Base-by-base conservation (phyloP, 2,888 invertebrate species). In the Lepetodrilus schrolli region DNA sequence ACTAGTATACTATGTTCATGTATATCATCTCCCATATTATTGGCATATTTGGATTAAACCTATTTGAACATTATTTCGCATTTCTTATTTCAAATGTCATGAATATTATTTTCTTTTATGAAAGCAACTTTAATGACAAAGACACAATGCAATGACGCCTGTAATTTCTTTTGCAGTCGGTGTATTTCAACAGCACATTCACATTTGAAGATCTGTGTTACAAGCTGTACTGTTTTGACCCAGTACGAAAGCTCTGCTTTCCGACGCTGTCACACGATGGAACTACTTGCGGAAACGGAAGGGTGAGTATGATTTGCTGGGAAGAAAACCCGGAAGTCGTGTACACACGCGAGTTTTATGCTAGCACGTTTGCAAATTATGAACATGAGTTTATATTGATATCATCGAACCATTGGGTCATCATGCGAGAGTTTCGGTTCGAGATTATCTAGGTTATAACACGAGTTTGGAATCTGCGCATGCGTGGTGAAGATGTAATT, bases 151-250 rank as follows among this genome's bases (percentile, higher is more conserved):
- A 50, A 20, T 50, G 20, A 21, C 21, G 20, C 8, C 10, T 50
- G 20, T 3, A 2, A 21, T 30, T 5, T 69, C 17, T 30, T 26
- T 49, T 36, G 20, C 70, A 70, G 70, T 23, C 70, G 4, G 50
- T 49, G 10, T 70, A 70, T 50, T 48, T 48, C 37, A 34, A 20
- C 17, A 48, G 34, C 49, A 37, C 36, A 2, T 21, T 34, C 17
- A 50, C 49, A n/a, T 73, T 66, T 21, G 50, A 66, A 4, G 73
- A 73, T 50, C 23, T 73, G 49, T 73, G 73, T 49, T 50, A 68
- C 23, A 34, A 26, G 34, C 17, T 73, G 49, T 50, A 38, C 2
- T 73, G 73, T 17, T n/a, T 68, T 17, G 66, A 73, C 23, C 47
- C 36, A 20, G 34, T 30, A 4, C 36, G 37, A n/a, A 58, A 58